Evolutionary conservation across 1,140 invertebrate species (phyloP), one percentile per base, ranked within the genome.

Genomic region (Papilio polyxenes): DNA sequence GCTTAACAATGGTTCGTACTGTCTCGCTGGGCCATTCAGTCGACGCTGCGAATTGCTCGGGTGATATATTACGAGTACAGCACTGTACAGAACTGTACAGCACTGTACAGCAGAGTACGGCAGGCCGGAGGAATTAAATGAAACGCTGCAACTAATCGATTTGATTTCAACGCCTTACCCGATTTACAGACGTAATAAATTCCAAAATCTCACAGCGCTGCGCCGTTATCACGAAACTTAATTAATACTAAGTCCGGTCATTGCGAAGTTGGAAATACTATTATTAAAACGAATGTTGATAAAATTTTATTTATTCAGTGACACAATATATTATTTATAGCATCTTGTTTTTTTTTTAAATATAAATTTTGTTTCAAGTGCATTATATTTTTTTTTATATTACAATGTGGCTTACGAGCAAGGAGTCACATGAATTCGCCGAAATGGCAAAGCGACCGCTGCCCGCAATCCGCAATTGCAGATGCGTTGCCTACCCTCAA

Each of bases 11-110:
- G 75, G 75, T 53, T 76, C 75, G 9, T 53, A 13, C 48, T 75
- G 72, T 75, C 72, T 75, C 72, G 15, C 11, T n/a, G n/a, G 72
- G 37, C 72, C 72, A 75, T 75, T 75, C 72, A 75, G 72, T 48
- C 75, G 75, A 23, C 44, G n/a, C 9, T 76, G 48, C 75, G 75
- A 49, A 76, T 76, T 76, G 75, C 48, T 20, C 49, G 11, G 10
- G 48, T 76, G 75, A 76, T 76, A 53, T 76, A 76, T 76, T 8
- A n/a, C 75, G 3, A 4, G 13, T 17, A 44, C 20, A 75, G 44
- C n/a, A 75, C n/a, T 10, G 75, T 11, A 17, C 44, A 3, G 37
- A 40, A 11, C 0, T 20, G 17, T 48, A 20, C 49, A 76, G 48
- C 48, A 76, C 0, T 13, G 75, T 37, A n/a, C 48, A 15, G 44